Conservation (phyloP, 2,113 vertebrate species). For the Pseudopipra pipra region DNA sequence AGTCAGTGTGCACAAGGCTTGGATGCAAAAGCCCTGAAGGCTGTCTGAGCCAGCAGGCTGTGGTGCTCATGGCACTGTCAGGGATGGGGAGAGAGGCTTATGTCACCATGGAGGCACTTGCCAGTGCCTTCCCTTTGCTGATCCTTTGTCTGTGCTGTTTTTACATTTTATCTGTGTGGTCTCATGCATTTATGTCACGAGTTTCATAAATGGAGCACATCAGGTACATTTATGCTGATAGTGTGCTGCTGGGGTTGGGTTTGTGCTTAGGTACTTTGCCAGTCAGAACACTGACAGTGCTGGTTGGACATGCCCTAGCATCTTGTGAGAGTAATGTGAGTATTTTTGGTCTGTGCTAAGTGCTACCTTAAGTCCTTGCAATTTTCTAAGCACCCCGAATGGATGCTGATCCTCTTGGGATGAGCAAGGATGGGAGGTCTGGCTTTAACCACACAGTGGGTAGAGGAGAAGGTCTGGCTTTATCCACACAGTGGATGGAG, state of each 20-base stretch:
- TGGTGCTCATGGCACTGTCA: background rate
- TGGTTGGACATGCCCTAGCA: background rate
- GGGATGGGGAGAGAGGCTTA: background rate
- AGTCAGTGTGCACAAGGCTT: background rate
- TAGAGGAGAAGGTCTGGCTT: background rate
- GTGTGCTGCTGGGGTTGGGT: background rate
- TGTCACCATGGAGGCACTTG: background rate
- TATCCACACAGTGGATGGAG: background rate
- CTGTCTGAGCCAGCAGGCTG: background rate
- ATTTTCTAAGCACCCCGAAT: background rate
- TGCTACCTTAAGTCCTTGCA: background rate
- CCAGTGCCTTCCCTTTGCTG: background rate
- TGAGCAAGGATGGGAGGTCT: background rate
- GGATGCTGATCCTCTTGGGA: background rate
- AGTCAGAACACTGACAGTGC: background rate
- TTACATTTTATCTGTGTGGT: background rate
- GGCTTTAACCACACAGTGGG: background rate
- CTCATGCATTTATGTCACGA: background rate
- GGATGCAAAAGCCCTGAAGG: background rate
- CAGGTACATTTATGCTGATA: background rate
- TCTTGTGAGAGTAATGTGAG: background rate
- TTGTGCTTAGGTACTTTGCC: background rate
- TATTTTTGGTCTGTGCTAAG: background rate
- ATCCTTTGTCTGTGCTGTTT: background rate
- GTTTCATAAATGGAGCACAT: background rate